Evolutionary conservation across 1,140 invertebrate genomes (phyloP), one percentile per base, ranked within the genome.

Genomic region (Nasonia vitripennis): DNA sequence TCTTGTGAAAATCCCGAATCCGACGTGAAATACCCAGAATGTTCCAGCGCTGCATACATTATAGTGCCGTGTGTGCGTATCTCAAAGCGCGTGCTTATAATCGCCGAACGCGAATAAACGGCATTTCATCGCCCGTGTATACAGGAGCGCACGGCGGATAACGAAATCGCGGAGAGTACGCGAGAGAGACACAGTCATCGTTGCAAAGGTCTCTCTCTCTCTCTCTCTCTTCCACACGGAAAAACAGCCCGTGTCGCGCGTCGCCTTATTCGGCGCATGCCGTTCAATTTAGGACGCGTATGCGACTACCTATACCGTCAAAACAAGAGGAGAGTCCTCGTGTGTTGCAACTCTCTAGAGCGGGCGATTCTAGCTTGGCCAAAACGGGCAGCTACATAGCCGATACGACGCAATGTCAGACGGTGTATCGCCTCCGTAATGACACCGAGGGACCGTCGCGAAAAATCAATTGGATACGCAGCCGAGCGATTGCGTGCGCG

Each of bases 401-500:
- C 34, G 34, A 37, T 62, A 62, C 55, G 3, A 62, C 55, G 55
- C 55, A 62, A 62, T 62, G 55, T n/a, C 55, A 27, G 27, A 27
- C 27, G 27, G 27, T 27, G 27, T 27, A 27, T 27, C 27, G 27
- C 27, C 27, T 27, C 27, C 27, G 27, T 27, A 27, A 27, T 2
- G 27, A 27, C 27, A 27, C 27, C 27, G 27, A 27, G 27, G 27
- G 27, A 20, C 17, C 20, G 55, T 62, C 55, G 55, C 20, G 55
- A 62, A 62, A 62, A 62, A n/a, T n/a, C 55, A 1, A 62, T 62
- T 62, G 55, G 55, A 62, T n/a, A n/a, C 17, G n/a, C 20, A 2
- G 41, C 34, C 34, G 34, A 37, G 41, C 41, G 55, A 71, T 84
- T 84, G 85, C 83, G 85, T 86, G 85, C 71, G 83, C 85, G 14